These are phyloP conservation scores for Anolis sagrei DNA, from an alignment of 2,113 vertebrate species.

Conservation along the genomic window DNA sequence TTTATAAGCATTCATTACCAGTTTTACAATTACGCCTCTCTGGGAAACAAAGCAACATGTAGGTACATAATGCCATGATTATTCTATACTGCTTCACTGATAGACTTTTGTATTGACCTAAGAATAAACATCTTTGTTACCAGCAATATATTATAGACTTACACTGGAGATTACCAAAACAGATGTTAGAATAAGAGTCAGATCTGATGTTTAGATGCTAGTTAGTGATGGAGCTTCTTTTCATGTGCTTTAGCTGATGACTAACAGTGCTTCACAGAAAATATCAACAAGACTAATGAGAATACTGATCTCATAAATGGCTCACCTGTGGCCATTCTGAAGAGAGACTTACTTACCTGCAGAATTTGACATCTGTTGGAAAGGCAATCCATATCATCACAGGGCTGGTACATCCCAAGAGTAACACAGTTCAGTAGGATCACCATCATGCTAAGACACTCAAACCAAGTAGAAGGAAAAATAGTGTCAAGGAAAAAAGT, in stretches of 20 bases:
- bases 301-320: neutral
- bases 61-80: neutral
- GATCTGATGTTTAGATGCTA: neutral
- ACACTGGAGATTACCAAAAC: neutral
- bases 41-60: neutral
- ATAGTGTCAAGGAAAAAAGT: conserved; percentile 1
- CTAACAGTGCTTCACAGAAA: conserved; percentile 21
- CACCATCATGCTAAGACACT: conserved; percentile 95
- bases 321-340: neutral
- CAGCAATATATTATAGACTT: neutral
- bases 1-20: conserved; percentile 5
- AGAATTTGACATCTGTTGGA: conserved; percentile 94
- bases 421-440: conserved; percentile 97
- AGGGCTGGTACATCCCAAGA: conserved; percentile 97
- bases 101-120: neutral
- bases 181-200: neutral
- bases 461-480: conserved; percentile 87
- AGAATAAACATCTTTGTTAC: neutral
- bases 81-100: neutral
- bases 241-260: conserved; percentile 23
- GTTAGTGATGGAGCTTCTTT: neutral
- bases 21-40: neutral
- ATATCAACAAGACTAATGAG: neutral
- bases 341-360: conserved; percentile 81
- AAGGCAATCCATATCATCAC: conserved; percentile 96